Evolutionary conservation across 2,797 vertebrate species (phyloP).

Genomic region (Cyclura pinguis): DNA sequence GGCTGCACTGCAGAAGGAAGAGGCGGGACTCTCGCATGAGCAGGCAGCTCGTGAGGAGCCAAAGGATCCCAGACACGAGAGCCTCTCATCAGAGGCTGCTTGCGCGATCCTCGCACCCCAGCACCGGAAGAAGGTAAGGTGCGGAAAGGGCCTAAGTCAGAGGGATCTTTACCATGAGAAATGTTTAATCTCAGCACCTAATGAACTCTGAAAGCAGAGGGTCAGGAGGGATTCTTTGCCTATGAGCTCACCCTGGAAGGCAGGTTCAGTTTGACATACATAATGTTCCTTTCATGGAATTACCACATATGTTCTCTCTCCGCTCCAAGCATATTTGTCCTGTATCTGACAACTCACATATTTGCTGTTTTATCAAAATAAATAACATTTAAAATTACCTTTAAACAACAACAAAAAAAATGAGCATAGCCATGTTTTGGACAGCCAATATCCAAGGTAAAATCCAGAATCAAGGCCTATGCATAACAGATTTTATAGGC

Average conservation of each 20-base stretch:
- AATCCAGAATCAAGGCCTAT: background rate
- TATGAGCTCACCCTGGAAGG: background rate
- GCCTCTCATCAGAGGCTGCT: too few relatives aligned
- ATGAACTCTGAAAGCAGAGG: background rate
- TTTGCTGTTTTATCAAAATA: too few relatives aligned
- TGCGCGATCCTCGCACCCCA: too few relatives aligned
- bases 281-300: background rate
- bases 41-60: too few relatives aligned
- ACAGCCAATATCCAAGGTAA: too few relatives aligned
- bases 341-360: background rate
- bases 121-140: too few relatives aligned
- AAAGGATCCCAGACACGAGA: too few relatives aligned
- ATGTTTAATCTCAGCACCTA: background rate
- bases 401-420: background rate
- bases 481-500: background rate
- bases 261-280: background rate
- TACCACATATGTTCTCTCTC: background rate
- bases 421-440: background rate
- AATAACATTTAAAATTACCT: background rate
- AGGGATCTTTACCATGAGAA: background rate
- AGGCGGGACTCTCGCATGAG: too few relatives aligned
- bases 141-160: too few relatives aligned
- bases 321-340: background rate
- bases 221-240: too few relatives aligned
- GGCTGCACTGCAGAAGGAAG: too few relatives aligned